phyloP scores from a whole-genome alignment of 1,140 invertebrate species.

The Tribolium madens region DNA sequence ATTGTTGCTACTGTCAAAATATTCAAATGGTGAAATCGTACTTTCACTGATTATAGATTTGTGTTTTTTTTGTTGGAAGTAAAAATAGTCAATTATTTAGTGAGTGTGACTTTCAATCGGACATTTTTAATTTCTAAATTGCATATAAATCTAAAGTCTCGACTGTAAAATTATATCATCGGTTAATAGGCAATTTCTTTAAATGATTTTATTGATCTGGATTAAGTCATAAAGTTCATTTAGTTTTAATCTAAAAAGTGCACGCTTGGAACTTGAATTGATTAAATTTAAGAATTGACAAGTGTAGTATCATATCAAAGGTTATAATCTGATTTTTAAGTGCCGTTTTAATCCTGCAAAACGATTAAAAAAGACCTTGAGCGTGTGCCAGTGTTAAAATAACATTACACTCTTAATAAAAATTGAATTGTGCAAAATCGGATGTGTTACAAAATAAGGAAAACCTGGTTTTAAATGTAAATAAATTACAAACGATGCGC shows the following conservation, averaged over 20 bases:
- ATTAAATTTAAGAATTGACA: background rate
- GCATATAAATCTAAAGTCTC: too few species aligned
- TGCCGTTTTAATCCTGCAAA: background rate
- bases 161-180: too few species aligned
- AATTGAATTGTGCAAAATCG: background rate
- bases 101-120: too few species aligned
- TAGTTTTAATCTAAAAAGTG: background rate
- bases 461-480: background rate
- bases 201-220: background rate
- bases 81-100: too few species aligned
- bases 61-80: background rate
- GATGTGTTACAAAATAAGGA: background rate
- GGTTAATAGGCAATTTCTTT: too few species aligned
- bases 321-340: background rate
- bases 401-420: conserved; percentile 8
- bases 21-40: conserved; percentile 25
- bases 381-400: conserved; percentile 36
- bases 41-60: conserved; percentile 1
- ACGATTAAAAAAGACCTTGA: conserved; percentile 7
- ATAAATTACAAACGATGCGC: too few species aligned
- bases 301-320: background rate
- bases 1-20: conserved; percentile 16
- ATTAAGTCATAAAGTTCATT: background rate
- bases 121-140: too few species aligned
- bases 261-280: background rate